Conservation (phyloP, 2,888 invertebrate genomes). For the Lasioglossum pauxillum region DNA sequence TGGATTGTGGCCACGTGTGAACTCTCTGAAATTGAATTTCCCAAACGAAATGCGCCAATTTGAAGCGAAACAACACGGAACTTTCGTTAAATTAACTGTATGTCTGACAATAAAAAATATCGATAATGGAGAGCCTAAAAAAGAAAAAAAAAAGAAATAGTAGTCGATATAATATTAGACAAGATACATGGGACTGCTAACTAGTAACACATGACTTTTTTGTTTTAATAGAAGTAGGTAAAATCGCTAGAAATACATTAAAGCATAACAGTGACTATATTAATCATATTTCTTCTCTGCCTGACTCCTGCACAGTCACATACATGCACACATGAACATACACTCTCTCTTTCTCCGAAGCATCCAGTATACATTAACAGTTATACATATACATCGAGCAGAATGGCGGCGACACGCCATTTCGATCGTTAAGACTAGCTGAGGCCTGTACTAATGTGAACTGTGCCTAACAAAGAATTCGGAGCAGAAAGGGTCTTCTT, state of each 20-base stretch:
- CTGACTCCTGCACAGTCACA: constrained; percentile 60
- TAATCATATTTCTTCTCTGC: constrained; percentile 75
- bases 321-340: constrained; percentile 59
- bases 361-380: constrained; percentile 74
- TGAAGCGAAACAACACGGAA: constrained; percentile 33
- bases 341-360: constrained; percentile 61
- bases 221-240: constrained; percentile 79
- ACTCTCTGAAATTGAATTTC: constrained; percentile 12
- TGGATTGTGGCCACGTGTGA: constrained; percentile 45
- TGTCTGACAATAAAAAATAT: constrained; percentile 58
- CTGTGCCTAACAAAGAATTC: constrained; percentile 65
- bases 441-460: constrained; percentile 80
- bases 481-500: constrained; percentile 55
- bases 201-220: constrained; percentile 76
- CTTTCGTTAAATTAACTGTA: constrained; percentile 59
- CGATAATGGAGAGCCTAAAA: constrained; percentile 55
- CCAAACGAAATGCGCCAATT: constrained; percentile 45
- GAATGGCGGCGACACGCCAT: constrained; percentile 77
- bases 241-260: constrained; percentile 82
- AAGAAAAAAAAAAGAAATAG: constrained; percentile 38
- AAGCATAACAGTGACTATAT: constrained; percentile 83
- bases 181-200: constrained; percentile 72
- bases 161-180: constrained; percentile 66
- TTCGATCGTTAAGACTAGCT: constrained; percentile 82
- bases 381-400: constrained; percentile 78